Percentiles rank a stretch among this genome's conserved stretches.
Conservation (phyloP, 2,888 invertebrate genomes). For the Lymantria dispar region DNA sequence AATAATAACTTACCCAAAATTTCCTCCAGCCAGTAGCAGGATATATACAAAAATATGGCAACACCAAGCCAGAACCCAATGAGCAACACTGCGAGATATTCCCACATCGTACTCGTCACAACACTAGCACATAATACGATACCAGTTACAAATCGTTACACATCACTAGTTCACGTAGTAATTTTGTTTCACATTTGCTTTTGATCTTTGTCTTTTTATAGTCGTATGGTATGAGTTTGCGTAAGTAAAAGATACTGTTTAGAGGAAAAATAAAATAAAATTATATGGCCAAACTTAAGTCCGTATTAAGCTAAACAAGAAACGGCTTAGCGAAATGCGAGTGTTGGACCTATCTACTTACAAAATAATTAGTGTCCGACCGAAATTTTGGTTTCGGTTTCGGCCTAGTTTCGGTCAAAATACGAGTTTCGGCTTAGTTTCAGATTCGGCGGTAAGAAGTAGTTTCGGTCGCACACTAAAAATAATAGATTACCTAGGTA, state of each 20-base stretch:
- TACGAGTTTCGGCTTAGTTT: too few species aligned
- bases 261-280: background rate
- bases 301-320: too few species aligned
- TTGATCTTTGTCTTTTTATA: slow-evolving; percentile 6
- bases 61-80: slow-evolving; percentile 78
- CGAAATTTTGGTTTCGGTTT: too few species aligned
- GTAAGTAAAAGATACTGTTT: background rate
- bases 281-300: too few species aligned
- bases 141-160: slow-evolving; percentile 10
- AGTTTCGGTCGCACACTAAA: too few species aligned
- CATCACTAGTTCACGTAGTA: slow-evolving; percentile 19
- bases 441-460: too few species aligned
- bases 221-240: slow-evolving; percentile 9
- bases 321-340: too few species aligned
- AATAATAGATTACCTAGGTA: too few species aligned
- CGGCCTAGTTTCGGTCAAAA: too few species aligned
- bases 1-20: slow-evolving; percentile 79
- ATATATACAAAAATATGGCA: slow-evolving; percentile 75
- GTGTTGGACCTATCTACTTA: too few species aligned
- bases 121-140: slow-evolving; percentile 29
- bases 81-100: slow-evolving; percentile 67
- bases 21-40: slow-evolving; percentile 83
- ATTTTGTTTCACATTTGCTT: slow-evolving; percentile 1
- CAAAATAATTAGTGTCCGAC: too few species aligned
- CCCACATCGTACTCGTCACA: slow-evolving; percentile 61